Conservation (phyloP, 2,797 vertebrate species). For the Acomys russatus region DNA sequence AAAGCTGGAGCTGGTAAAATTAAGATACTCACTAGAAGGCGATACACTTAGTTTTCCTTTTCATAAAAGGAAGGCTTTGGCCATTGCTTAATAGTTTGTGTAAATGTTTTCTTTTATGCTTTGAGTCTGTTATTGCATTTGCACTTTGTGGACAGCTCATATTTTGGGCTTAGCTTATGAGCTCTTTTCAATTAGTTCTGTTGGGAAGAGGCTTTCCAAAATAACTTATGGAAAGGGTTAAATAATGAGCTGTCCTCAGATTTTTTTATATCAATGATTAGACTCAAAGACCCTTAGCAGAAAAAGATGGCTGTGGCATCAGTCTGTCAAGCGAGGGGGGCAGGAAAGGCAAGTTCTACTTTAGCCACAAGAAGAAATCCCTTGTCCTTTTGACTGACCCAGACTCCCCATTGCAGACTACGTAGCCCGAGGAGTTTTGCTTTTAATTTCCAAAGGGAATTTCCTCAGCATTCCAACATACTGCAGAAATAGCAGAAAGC, state of each 20-base stretch:
- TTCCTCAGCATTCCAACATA: background rate
- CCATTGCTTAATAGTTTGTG: conserved; percentile 78
- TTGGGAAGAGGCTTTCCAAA: conserved; percentile 62
- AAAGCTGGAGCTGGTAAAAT: conserved; percentile 85
- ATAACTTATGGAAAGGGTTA: conserved; percentile 50
- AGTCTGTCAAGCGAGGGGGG: background rate
- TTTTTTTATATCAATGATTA: conserved; percentile 45
- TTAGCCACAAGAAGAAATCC: background rate
- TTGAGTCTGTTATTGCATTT: conserved; percentile 85
- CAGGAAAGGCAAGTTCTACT: background rate
- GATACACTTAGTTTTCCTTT: conserved; percentile 69
- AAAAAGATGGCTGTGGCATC: background rate
- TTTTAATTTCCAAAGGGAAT: conserved; percentile 71
- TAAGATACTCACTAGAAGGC: conserved; percentile 82
- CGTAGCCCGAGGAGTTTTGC: conserved; percentile 26
- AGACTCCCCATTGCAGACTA: conserved; percentile 59
- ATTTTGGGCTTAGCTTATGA: conserved; percentile 84
- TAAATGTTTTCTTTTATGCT: conserved; percentile 81
- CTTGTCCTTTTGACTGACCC: conserved; percentile 27
- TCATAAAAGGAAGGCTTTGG: conserved; percentile 84
- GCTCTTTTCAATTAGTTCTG: conserved; percentile 79
- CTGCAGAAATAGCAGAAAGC: background rate
- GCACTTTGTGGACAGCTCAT: conserved; percentile 86
- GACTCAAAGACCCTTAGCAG: background rate
- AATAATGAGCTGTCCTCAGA: background rate